Percentiles rank a stretch among this genome's conserved stretches.
Conservation (phyloP, 2,113 vertebrate species). For the Pholis gunnellus region DNA sequence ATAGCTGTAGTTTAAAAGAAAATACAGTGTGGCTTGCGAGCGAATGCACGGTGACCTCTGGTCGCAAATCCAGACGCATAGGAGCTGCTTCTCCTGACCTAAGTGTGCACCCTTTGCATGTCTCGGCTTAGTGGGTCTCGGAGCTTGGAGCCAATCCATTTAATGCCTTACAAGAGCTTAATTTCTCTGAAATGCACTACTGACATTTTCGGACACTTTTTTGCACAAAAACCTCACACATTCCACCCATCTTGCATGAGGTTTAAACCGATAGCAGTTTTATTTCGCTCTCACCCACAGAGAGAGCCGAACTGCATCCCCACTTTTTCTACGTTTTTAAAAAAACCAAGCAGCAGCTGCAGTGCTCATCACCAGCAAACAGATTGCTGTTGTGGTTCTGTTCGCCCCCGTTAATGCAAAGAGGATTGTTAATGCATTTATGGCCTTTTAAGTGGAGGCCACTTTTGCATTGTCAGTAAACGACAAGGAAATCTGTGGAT, state of each 20-base stretch:
- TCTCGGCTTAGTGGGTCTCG: background rate
- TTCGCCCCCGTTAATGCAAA: constrained; percentile 59
- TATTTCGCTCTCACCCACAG: background rate
- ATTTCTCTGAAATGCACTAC: background rate
- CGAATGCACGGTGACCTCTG: background rate
- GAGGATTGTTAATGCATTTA: constrained; percentile 75
- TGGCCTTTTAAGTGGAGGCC: constrained; percentile 69
- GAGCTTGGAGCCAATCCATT: background rate
- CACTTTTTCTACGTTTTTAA: background rate
- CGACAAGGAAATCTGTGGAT: constrained; percentile 53
- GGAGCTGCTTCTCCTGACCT: background rate
- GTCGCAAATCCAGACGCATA: constrained; percentile 2
- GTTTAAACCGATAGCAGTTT: background rate
- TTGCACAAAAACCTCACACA: background rate
- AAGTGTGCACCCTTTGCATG: background rate
- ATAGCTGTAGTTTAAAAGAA: background rate
- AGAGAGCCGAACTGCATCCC: background rate
- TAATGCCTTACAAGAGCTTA: background rate
- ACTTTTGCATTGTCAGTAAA: constrained; percentile 65
- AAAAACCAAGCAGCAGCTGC: constrained; percentile 20
- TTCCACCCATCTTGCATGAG: background rate
- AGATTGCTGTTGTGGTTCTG: constrained; percentile 68
- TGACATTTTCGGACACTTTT: background rate
- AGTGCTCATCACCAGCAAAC: constrained; percentile 39
- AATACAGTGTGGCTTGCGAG: background rate